These are phyloP conservation scores for Laothoe populi DNA, from an alignment of 2,888 invertebrate species.

Conservation along the genomic window DNA sequence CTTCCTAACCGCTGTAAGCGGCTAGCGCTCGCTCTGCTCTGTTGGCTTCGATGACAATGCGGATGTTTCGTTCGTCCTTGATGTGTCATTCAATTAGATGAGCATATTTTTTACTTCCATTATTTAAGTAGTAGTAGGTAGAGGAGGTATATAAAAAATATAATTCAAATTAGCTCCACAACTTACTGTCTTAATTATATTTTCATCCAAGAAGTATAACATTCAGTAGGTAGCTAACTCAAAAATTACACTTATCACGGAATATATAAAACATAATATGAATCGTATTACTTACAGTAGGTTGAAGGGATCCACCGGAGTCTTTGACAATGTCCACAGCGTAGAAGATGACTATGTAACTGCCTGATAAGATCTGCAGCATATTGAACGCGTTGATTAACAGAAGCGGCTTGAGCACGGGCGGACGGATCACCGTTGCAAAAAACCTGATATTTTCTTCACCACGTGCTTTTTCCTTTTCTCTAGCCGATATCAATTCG, in stretches of 20 bases:
- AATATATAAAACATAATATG: background rate
- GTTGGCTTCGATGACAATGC: background rate
- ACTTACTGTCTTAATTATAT: no score
- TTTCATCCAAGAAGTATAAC: no score
- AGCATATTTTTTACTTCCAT: background rate
- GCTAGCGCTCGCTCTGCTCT: background rate
- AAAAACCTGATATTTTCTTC: constrained; percentile 81
- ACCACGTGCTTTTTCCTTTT: constrained; percentile 81
- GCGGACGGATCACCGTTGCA: constrained; percentile 80
- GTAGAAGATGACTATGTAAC: constrained; percentile 91
- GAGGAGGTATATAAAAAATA: background rate
- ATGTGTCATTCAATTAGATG: constrained; percentile 2
- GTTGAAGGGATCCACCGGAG: constrained; percentile 75
- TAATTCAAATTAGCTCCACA: background rate
- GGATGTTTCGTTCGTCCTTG: constrained; percentile 2
- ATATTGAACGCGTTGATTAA: constrained; percentile 90
- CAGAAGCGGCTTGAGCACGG: constrained; percentile 88
- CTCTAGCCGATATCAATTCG: constrained; percentile 85
- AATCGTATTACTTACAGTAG: constrained; percentile 59
- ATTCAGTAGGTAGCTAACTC: no score
- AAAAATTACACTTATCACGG: background rate
- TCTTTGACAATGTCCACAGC: constrained; percentile 89
- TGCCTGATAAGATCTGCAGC: constrained; percentile 90
- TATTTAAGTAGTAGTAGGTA: background rate
- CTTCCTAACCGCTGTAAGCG: no score